Base-by-base conservation (phyloP, 2,888 invertebrate species). In the Pomacea canaliculata region DNA sequence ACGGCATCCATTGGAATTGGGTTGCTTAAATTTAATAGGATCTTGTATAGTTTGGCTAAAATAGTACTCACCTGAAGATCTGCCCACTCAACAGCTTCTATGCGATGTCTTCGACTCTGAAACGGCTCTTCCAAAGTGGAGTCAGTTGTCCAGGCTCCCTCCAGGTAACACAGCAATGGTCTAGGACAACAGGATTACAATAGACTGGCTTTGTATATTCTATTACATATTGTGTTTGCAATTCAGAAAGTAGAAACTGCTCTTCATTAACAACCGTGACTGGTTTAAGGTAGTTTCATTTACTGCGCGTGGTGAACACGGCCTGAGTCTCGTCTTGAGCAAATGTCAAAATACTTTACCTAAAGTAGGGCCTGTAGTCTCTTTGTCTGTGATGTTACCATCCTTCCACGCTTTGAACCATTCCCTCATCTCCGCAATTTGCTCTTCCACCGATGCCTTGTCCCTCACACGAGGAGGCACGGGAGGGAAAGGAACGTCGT, bases 371-470 rank as follows among this genome's bases (percentile, higher is more conserved):
- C 27, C 79, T 73, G 79, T 87, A 89, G 75, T 87, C 84, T 27
- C 79, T 62, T n/a, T n/a, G n/a, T 27, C 18, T 79, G 76, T 74
- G 23, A 67, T 67, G 77, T 88, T 80, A 67, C 86, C 87, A n/a
- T 83, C 77, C 63, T 81, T 80, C 82, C 85, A 89, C 0, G 88
- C 88, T 72, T 83, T 84, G 78, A 88, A 89, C 79, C 85, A 89
- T 69, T 85, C 81, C 19, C 83, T 80, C 88, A 89, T 85, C 76
- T 89, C 88, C 12, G 27, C 77, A 13, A 73, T 63, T 73, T 79
- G 70, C 27, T 84, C 84, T 12, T 71, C 70, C 7, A 85, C 59
- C 4, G 79, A 85, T 13, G 71, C 71, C 70, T 85, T 82, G 51
- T 65, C 68, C 9, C 77, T 62, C 12, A 88, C 86, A 60, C 82